These are phyloP conservation scores for Pectinophora gossypiella DNA, from an alignment of 1,140 invertebrate genomes.

Conservation along the genomic window DNA sequence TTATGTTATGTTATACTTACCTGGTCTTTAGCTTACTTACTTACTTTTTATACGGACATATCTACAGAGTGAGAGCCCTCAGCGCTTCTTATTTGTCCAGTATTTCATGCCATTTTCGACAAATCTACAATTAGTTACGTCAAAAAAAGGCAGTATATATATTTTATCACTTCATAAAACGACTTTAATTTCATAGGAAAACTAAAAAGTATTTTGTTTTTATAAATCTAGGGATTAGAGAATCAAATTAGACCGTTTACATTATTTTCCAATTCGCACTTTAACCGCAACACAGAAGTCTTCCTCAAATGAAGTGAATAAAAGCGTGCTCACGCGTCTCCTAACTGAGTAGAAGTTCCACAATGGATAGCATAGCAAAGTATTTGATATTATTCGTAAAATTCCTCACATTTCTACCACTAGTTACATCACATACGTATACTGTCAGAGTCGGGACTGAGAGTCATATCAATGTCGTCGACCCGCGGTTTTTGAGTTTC, in stretches of 20 bases:
- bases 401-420: neutral
- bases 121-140: no score
- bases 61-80: no score
- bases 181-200: no score
- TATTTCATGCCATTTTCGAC: no score
- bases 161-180: no score
- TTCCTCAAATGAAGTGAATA: neutral
- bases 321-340: neutral
- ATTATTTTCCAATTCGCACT: neutral
- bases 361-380: constrained; percentile 15
- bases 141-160: no score
- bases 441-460: constrained; percentile 48
- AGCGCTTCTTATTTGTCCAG: no score
- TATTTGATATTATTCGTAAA: constrained; percentile 16
- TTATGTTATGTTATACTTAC: no score
- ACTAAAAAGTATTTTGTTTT: no score
- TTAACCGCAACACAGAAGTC: neutral
- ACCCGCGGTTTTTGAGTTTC: constrained; percentile 79
- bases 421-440: constrained; percentile 31
- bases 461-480: constrained; percentile 71
- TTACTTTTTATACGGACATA: no score
- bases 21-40: no score
- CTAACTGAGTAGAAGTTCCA: neutral
- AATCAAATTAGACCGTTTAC: neutral
- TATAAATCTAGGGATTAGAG: no score